Evolutionary conservation across 2,113 vertebrate species (phyloP).

Genomic region (Hiodon alosoides): DNA sequence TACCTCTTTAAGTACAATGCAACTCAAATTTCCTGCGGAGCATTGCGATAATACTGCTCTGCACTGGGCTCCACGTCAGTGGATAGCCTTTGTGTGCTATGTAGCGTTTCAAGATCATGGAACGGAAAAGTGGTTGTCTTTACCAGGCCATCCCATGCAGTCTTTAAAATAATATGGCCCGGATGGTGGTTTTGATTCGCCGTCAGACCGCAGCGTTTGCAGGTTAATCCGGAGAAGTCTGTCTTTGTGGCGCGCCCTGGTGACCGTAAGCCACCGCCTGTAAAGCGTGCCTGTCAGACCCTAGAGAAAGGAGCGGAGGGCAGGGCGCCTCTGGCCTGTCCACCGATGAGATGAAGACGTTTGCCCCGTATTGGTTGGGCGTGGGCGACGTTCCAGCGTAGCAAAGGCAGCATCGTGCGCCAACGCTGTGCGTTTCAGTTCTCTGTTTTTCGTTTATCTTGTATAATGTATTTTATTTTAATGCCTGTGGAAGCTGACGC

Average conservation of each 20-base stretch:
- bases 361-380: neutral
- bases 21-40: no score
- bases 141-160: no score
- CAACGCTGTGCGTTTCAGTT: neutral
- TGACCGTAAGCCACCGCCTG: constrained; percentile 51
- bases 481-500: neutral
- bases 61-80: no score
- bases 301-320: constrained; percentile 35
- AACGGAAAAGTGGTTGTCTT: no score
- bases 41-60: no score
- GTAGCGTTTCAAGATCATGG: no score
- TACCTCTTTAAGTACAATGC: no score
- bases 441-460: neutral
- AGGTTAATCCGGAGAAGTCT: constrained; percentile 42
- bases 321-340: constrained; percentile 7
- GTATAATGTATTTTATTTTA: neutral
- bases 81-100: neutral
- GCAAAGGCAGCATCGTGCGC: no score
- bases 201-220: constrained; percentile 14
- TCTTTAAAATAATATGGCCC: neutral
- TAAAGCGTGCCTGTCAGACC: constrained; percentile 47
- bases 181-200: neutral
- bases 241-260: constrained; percentile 48
- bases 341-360: constrained; percentile 14
- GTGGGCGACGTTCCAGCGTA: neutral